Conservation (phyloP, 2,113 vertebrate genomes). For the Pomatostomus ruficeps region DNA sequence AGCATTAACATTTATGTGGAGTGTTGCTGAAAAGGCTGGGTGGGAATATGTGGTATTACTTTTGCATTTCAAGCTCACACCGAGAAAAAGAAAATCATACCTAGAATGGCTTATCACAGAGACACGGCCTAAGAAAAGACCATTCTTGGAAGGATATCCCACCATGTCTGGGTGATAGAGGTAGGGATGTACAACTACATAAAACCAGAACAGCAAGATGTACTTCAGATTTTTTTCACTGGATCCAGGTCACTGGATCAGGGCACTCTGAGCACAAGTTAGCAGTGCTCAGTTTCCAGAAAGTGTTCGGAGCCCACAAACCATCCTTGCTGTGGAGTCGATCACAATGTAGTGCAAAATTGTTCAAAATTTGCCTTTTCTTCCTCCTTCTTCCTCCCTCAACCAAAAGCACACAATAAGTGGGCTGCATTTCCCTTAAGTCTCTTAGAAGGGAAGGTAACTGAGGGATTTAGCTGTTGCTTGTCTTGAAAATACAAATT, state of each 20-base stretch:
- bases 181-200: not conserved
- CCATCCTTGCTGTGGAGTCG: not conserved
- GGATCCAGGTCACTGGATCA: not conserved
- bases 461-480: not conserved
- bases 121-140: not conserved
- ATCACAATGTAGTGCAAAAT: not conserved
- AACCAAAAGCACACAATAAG: not conserved
- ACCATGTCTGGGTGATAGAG: not conserved
- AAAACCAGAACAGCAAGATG: not conserved
- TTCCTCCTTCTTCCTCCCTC: not conserved
- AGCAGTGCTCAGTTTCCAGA: not conserved
- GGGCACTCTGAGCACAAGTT: not conserved
- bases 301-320: not conserved
- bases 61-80: not conserved
- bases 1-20: not conserved
- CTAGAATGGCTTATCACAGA: not conserved
- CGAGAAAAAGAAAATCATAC: not conserved
- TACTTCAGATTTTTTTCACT: not conserved
- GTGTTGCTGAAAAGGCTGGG: not conserved
- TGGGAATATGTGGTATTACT: not conserved
- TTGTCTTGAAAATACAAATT: not conserved
- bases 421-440: not conserved
- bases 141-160: not conserved
- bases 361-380: not conserved
- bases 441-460: not conserved